A percentile compares a stretch with the other conserved stretches of the same genome.
Conservation (phyloP, 1,140 invertebrate species). For the Anoplolepis gracilipes region DNA sequence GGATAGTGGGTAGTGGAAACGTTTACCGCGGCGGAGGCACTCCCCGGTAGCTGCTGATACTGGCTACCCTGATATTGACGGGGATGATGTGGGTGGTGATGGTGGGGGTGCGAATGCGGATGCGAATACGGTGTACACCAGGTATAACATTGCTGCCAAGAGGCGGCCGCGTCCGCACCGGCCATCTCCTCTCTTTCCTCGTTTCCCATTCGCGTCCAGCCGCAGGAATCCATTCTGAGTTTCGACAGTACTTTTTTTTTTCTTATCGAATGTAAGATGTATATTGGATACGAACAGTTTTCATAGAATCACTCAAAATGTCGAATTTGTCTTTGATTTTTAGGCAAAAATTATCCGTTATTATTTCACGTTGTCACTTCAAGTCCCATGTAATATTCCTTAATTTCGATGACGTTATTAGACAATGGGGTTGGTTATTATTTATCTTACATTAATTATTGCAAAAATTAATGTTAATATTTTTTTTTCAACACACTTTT, state of each 20-base stretch:
- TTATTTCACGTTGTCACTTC: neutral
- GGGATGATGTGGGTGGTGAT: slow-evolving; percentile 68
- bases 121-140: slow-evolving; percentile 77
- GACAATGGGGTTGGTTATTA: neutral
- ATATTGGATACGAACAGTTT: slow-evolving; percentile 24
- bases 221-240: slow-evolving; percentile 38
- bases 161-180: slow-evolving; percentile 72
- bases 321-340: neutral
- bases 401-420: slow-evolving; percentile 4
- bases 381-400: neutral
- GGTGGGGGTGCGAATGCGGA: slow-evolving; percentile 69
- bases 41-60: slow-evolving; percentile 71
- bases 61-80: slow-evolving; percentile 71
- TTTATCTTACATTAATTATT: slow-evolving; percentile 18
- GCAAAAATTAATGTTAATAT: neutral
- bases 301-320: slow-evolving; percentile 6
- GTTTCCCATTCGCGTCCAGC: slow-evolving; percentile 73
- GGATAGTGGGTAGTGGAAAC: slow-evolving; percentile 68
- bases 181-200: slow-evolving; percentile 75
- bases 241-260: neutral
- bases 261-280: neutral
- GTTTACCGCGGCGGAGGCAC: slow-evolving; percentile 60
- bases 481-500: neutral
- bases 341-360: neutral
- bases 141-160: slow-evolving; percentile 81